Evolutionary conservation across 2,888 invertebrate species (phyloP).

Genomic region (Campopleginae sp.): DNA sequence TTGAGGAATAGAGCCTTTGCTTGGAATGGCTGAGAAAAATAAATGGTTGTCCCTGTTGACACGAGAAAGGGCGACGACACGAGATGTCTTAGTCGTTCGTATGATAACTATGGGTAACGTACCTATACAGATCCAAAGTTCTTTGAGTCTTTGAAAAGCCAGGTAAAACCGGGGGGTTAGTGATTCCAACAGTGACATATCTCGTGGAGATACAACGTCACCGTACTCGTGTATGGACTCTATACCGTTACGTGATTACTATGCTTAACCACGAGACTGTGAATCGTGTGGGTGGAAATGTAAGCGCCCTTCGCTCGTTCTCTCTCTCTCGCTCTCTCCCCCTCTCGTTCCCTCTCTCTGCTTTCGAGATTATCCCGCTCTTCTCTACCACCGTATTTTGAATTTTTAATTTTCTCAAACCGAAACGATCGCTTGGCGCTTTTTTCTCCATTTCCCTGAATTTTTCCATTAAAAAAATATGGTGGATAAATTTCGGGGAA

Average conservation of each 20-base stretch:
- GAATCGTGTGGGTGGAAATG: constrained; percentile 79
- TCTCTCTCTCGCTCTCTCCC: constrained; percentile 40
- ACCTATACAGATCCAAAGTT: neutral
- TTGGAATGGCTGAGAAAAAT: neutral
- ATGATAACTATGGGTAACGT: neutral
- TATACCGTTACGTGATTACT: constrained; percentile 81
- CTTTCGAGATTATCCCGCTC: constrained; percentile 1
- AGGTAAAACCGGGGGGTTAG: constrained; percentile 28
- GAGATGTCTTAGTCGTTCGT: constrained; percentile 5
- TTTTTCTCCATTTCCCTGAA: neutral
- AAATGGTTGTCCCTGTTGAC: neutral
- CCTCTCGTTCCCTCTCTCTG: constrained; percentile 56
- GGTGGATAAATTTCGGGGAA: neutral
- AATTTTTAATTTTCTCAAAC: constrained; percentile 26
- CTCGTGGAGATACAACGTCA: constrained; percentile 74
- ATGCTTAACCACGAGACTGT: constrained; percentile 75
- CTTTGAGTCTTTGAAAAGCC: neutral
- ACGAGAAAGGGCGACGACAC: constrained; percentile 4
- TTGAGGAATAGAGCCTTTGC: neutral
- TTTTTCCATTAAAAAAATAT: neutral
- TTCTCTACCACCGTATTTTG: constrained; percentile 5
- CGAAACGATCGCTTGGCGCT: constrained; percentile 12
- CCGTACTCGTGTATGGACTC: constrained; percentile 73
- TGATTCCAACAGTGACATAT: constrained; percentile 45
- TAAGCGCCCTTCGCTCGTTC: constrained; percentile 71